Evolutionary conservation across 2,888 invertebrate genomes (phyloP).

Genomic region (Hololepta plana): DNA sequence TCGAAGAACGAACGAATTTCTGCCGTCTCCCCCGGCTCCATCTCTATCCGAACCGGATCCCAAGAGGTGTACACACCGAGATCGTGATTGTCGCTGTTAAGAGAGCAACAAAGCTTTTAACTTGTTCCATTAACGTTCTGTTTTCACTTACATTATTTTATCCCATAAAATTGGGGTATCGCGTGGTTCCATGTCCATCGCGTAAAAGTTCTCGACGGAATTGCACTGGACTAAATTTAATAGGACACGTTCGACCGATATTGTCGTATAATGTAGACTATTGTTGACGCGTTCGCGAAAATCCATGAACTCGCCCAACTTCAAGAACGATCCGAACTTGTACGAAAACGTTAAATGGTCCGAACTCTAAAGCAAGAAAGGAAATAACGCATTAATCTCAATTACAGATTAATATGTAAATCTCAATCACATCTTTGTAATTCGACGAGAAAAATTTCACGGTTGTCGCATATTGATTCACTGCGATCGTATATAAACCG

Average conservation of each 20-base stretch:
- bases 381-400: slow-evolving; percentile 2
- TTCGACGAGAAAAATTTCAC: slow-evolving; percentile 75
- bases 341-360: slow-evolving; percentile 85
- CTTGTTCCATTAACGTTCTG: not conserved
- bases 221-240: slow-evolving; percentile 42
- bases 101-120: slow-evolving; percentile 10
- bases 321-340: slow-evolving; percentile 86
- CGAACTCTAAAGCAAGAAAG: slow-evolving; percentile 43
- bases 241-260: slow-evolving; percentile 47
- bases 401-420: not conserved
- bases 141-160: slow-evolving; percentile 25
- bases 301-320: slow-evolving; percentile 76
- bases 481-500: slow-evolving; percentile 51
- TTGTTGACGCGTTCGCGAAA: slow-evolving; percentile 65
- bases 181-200: slow-evolving; percentile 39
- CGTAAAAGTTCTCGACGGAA: slow-evolving; percentile 32
- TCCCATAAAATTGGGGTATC: slow-evolving; percentile 41
- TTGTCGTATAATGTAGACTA: slow-evolving; percentile 58
- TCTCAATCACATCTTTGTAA: slow-evolving; percentile 74
- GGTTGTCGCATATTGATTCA: slow-evolving; percentile 53
- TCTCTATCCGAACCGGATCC: slow-evolving; percentile 37
- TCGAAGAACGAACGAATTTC: slow-evolving; percentile 16
- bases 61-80: slow-evolving; percentile 49
- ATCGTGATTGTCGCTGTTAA: slow-evolving; percentile 57
- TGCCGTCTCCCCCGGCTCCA: slow-evolving; percentile 23